Evolutionary conservation across 2,888 invertebrate genomes (phyloP).

Genomic region (Cosmia trapezina): DNA sequence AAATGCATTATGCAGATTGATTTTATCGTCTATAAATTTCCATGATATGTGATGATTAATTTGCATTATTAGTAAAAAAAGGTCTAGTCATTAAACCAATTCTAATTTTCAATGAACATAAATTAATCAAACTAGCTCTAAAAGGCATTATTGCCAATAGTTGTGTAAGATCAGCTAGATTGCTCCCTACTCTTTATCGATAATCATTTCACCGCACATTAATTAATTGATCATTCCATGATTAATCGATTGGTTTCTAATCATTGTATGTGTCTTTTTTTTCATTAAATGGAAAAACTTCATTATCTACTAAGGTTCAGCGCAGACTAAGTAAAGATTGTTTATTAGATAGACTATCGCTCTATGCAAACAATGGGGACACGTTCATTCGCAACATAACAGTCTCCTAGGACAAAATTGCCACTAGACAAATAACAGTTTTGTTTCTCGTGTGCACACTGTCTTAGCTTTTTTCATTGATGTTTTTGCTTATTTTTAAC

Average conservation of each 20-base stretch:
- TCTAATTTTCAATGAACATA: background rate
- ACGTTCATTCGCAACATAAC: background rate
- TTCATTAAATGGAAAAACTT: background rate
- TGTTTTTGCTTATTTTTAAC: background rate
- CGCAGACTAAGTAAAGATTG: background rate
- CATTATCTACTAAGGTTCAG: background rate
- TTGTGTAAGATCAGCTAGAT: background rate
- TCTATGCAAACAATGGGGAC: background rate
- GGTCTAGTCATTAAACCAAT: background rate
- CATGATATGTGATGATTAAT: too few relatives aligned
- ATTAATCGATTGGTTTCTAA: background rate
- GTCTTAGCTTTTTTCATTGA: background rate
- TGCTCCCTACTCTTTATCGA: background rate
- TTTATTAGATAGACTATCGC: background rate
- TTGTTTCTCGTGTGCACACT: background rate
- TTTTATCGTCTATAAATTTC: constrained; percentile 2
- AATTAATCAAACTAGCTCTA: background rate
- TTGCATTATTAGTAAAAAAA: background rate
- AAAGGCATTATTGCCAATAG: background rate
- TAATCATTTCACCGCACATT: background rate
- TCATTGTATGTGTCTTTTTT: background rate
- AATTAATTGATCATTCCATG: background rate
- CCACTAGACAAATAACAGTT: background rate
- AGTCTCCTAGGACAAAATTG: background rate
- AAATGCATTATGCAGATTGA: background rate